Percentiles rank a stretch among this genome's conserved stretches.
These are phyloP conservation scores for Pomacea maculata DNA, from an alignment of 1,140 invertebrate genomes.

Conservation along the genomic window DNA sequence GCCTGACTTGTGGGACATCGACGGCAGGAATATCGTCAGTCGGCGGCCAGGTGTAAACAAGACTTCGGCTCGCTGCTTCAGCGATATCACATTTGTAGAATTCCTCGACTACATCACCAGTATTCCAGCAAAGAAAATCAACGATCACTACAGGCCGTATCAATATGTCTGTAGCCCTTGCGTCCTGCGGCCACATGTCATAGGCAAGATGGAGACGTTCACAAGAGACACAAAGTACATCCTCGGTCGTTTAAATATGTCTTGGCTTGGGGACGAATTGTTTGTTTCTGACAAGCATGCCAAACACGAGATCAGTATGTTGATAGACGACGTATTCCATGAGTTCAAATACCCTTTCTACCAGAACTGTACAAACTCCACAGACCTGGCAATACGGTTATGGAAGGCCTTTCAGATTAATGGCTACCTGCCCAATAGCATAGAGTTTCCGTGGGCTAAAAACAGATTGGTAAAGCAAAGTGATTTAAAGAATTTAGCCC, in stretches of 20 bases:
- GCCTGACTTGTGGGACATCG: constrained; percentile 28
- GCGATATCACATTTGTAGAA: constrained; percentile 21
- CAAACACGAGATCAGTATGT: background rate
- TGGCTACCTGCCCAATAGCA: constrained; percentile 30
- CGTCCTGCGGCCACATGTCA: constrained; percentile 14
- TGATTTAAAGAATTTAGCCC: background rate
- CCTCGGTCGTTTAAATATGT: background rate
- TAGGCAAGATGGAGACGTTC: constrained; percentile 28
- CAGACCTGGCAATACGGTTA: constrained; percentile 23
- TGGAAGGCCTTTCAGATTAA: constrained; percentile 36
- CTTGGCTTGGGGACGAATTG: constrained; percentile 1
- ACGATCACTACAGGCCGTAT: constrained; percentile 21
- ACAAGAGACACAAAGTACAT: constrained; percentile 11
- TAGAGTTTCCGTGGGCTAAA: background rate
- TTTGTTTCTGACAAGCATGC: background rate
- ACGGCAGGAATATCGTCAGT: constrained; percentile 8
- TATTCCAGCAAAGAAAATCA: background rate
- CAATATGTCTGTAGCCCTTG: constrained; percentile 15
- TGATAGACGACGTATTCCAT: constrained; percentile 7
- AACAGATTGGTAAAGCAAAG: background rate
- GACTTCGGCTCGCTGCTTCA: background rate
- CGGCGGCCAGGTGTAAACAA: background rate
- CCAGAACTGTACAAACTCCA: constrained; percentile 18
- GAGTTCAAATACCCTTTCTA: background rate
- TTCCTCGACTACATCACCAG: constrained; percentile 10